Evolutionary conservation across 2,113 vertebrate species (phyloP), one percentile per base, ranked within the genome.

Genomic region (Pungitius pungitius): DNA sequence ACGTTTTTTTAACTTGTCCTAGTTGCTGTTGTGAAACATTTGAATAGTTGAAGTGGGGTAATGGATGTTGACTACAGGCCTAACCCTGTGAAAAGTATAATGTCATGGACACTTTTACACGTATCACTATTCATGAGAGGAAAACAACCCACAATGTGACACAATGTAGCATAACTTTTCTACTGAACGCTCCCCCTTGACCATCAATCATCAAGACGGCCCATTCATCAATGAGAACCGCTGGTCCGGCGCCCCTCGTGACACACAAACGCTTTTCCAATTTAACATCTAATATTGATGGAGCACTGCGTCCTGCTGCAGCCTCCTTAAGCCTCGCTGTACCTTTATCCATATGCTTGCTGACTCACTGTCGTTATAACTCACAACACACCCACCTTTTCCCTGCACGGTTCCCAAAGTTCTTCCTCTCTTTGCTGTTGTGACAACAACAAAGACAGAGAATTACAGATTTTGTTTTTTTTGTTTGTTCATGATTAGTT

Each of bases 231-330:
- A 85, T 49, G n/a, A 62, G 75, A 51, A 81, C 79, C 42, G 3
- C 58, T n/a, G 64, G 79, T 83, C 75, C 77, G 24, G 69, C 85
- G n/a, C 88, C 85, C 79, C 77, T 66, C 68, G 75, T 81, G 88
- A 89, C 87, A 87, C 68, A 78, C 78, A 86, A 89, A 85, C 64
- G 67, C 89, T 90, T 89, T 91, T 90, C 85, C 88, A 91, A 87
- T 89, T 90, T 89, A 89, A 87, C 87, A 90, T 88, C 70, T 92
- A 88, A 92, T 90, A 86, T 89, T 89, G 90, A 89, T 90, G 82
- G 88, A 92, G 83, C 84, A 84, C 86, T 86, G 68, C 47, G 22
- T 86, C 75, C 47, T 61, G 65, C 80, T 60, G 66, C 82, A 80
- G 75, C 80, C 24, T 69, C 71, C 80, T 73, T 82, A 76, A 85